Evolutionary conservation across 2,113 vertebrate species (phyloP), one percentile per base, ranked within the genome.

Genomic region (Pterocles orientalis): DNA sequence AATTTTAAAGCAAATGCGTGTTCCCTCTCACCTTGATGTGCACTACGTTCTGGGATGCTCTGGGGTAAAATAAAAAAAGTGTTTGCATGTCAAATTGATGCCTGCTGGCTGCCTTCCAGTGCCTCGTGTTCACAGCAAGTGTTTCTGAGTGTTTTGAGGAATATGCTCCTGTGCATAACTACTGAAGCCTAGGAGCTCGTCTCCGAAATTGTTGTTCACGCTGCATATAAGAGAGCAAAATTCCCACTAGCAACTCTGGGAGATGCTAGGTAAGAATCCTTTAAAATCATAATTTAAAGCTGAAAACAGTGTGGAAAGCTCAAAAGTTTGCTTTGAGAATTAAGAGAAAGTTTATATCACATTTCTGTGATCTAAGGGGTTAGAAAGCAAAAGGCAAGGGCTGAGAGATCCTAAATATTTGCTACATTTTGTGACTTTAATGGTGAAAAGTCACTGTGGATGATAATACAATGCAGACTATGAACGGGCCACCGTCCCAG

Each of bases 101-200:
- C 73, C 73, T 86, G 20, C 86, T 97, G 94, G 81, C 93, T 91
- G 53, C 48, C 21, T 95, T 79, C 89, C 81, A 53, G 6, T 54
- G 48, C 48, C 51, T 83, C 65, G 4, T 86, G 83, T 78, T 88
- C 88, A 79, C 88, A 90, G 92, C 76, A 95, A 9, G 25, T 56
- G 6, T 75, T 89, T 77, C 86, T 84, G 73, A 93, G 45, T 3
- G 5, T 88, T 88, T 70, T 83, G 94, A 90, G 73, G n/a, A 86
- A 51, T 70, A 41, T 1, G 4, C n/a, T 93, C 26, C 48, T 79
- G 45, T 81, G 70, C 36, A 23, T 53, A 77, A 72, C 34, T 77
- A 5, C 53, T 73, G 77, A 79, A 94, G 62, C 66, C 39, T 26
- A 50, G 85, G 47, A 77, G 48, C 58, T 92, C 33, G 7, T 77